Evolutionary conservation across 1,140 invertebrate genomes (phyloP).

Genomic region (Drosophila carrolli): DNA sequence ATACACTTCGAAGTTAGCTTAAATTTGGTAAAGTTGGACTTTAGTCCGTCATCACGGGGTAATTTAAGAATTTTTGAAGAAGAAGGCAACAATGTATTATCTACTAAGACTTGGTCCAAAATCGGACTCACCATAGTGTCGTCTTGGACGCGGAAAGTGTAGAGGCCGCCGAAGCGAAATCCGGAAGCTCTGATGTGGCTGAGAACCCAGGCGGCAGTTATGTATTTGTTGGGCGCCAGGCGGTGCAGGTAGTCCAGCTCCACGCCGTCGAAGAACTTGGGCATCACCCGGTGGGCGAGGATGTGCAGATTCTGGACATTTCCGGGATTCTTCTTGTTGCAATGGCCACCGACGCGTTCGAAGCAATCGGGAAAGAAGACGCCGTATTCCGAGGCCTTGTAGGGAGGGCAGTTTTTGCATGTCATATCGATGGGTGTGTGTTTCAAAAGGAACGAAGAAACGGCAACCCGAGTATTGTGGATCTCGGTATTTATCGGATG

Average conservation of each 20-base stretch:
- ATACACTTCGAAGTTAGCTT: too few species aligned
- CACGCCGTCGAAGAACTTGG: conserved; percentile 78
- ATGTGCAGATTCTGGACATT: conserved; percentile 70
- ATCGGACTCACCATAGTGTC: conserved; percentile 68
- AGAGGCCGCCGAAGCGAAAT: conserved; percentile 80
- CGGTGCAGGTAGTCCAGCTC: conserved; percentile 73
- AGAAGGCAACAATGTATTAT: too few species aligned
- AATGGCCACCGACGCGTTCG: conserved; percentile 44
- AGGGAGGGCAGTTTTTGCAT: conserved; percentile 59
- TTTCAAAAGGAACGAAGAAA: neutral
- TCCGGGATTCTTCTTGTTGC: conserved; percentile 71
- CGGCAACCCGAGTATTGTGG: conserved; percentile 6
- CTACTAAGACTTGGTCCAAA: neutral
- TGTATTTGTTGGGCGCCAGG: conserved; percentile 70
- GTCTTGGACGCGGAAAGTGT: conserved; percentile 58
- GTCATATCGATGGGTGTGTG: conserved; percentile 38
- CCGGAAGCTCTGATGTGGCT: conserved; percentile 72
- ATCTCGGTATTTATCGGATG: conserved; percentile 9
- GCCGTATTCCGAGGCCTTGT: conserved; percentile 22
- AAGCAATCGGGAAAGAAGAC: conserved; percentile 66
- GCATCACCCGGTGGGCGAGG: conserved; percentile 76
- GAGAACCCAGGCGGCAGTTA: conserved; percentile 67
- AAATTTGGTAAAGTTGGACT: too few species aligned
- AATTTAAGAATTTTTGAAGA: too few species aligned
- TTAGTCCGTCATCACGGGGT: too few species aligned